These are phyloP conservation scores for Megaleporinus macrocephalus DNA, from an alignment of 2,113 vertebrate genomes.

Conservation along the genomic window DNA sequence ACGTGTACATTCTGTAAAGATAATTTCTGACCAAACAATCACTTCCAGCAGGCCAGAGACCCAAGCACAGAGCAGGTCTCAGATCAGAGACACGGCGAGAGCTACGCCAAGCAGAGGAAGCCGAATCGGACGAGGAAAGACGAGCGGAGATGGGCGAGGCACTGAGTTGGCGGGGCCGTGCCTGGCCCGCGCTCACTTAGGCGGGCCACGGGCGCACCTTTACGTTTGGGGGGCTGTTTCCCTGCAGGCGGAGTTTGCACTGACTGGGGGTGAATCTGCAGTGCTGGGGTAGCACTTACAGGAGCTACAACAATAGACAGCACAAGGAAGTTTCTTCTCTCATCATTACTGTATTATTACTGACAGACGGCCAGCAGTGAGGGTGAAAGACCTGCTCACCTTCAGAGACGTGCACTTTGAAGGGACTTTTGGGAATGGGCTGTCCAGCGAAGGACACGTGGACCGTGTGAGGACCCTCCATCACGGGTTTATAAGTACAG, in stretches of 20 bases:
- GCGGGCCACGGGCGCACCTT: conserved; percentile 70
- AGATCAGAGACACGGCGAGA: neutral
- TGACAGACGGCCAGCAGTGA: neutral
- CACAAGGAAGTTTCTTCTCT: conserved; percentile 32
- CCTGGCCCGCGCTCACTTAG: conserved; percentile 74
- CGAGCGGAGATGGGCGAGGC: conserved; percentile 46
- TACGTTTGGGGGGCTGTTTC: conserved; percentile 66
- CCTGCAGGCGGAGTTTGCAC: conserved; percentile 70
- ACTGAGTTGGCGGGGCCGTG: conserved; percentile 9
- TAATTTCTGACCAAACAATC: neutral
- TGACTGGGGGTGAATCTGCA: conserved; percentile 77
- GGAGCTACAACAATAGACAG: conserved; percentile 77
- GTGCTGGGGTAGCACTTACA: conserved; percentile 65
- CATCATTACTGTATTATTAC: neutral
- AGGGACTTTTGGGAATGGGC: conserved; percentile 91
- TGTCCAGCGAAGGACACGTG: conserved; percentile 86
- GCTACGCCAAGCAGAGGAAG: conserved; percentile 44
- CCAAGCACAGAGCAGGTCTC: conserved; percentile 48
- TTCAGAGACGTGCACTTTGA: conserved; percentile 88
- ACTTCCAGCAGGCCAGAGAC: conserved; percentile 1
- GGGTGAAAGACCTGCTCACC: conserved; percentile 74
- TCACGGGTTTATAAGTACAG: conserved; percentile 90
- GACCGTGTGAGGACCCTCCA: conserved; percentile 89
- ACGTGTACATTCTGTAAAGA: neutral
- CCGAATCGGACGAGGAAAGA: conserved; percentile 30